These are phyloP conservation scores for Onthophagus taurus DNA, from an alignment of 1,140 invertebrate genomes.

Conservation along the genomic window DNA sequence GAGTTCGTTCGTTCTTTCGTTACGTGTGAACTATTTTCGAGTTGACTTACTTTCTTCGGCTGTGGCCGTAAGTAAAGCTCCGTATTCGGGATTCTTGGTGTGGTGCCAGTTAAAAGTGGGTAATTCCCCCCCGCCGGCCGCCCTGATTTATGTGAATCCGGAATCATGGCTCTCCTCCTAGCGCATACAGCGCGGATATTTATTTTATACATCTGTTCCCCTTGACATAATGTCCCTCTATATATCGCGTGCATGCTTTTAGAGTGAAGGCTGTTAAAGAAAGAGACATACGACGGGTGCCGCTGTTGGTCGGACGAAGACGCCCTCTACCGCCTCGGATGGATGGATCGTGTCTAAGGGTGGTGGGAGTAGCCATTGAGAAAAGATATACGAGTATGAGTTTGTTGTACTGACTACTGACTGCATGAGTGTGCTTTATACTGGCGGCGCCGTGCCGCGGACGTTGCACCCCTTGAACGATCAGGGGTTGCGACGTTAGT, in stretches of 20 bases:
- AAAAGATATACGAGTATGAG: conserved; percentile 38
- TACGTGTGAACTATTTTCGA: no score
- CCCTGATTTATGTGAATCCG: conserved; percentile 42
- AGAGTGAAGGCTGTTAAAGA: conserved; percentile 41
- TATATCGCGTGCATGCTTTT: conserved; percentile 43
- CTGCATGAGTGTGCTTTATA: conserved; percentile 26
- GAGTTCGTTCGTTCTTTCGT: no score
- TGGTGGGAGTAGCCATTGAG: conserved; percentile 33
- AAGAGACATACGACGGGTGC: conserved; percentile 27
- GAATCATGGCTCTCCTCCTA: conserved; percentile 39
- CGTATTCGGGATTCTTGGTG: conserved; percentile 5
- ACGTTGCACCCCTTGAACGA: conserved; percentile 16
- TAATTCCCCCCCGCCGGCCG: conserved; percentile 23
- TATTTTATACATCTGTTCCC: conserved; percentile 44
- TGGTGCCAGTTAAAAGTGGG: conserved; percentile 9
- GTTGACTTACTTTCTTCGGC: no score
- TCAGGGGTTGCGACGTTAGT: no score
- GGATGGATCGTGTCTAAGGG: conserved; percentile 26
- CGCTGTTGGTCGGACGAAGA: conserved; percentile 19
- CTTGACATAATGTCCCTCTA: conserved; percentile 42
- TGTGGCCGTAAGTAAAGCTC: no score
- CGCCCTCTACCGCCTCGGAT: conserved; percentile 20
- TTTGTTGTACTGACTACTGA: conserved; percentile 36
- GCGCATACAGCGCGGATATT: conserved; percentile 40
- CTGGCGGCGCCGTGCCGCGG: conserved; percentile 15